Base-by-base conservation (phyloP, 2,888 invertebrate genomes). In the Hydrotaea diabolus region DNA sequence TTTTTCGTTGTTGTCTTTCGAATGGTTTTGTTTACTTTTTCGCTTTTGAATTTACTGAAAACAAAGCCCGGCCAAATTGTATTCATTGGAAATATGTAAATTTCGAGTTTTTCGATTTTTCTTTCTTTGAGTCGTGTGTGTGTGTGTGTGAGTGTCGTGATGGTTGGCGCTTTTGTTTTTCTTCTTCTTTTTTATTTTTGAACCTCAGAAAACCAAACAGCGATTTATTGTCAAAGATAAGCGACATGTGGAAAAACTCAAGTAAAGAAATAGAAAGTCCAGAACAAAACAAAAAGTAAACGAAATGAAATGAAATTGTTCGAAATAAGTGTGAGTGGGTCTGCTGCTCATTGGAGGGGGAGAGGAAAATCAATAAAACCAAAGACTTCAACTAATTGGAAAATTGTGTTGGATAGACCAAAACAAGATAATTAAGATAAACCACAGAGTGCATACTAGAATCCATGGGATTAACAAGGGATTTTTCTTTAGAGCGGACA, bases 321-420 rank as follows among this genome's bases (percentile, higher is more conserved):
- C 15, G 43, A 31, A 39, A 19, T 31, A 9, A 66, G 39, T 31
- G 13, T 0, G 36, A n/a, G n/a, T n/a, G n/a, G n/a, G n/a, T n/a
- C n/a, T n/a, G n/a, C n/a, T n/a, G n/a, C n/a, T n/a, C n/a, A n/a
- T n/a, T n/a, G n/a, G n/a, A 17, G 64, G 0, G 13, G 7, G 31
- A 17, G 64, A 0, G 9, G 19, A 21, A 43, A 66, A 66, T 66
- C 31, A 21, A 19, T 59, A 59, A 59, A 36, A 62, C 62, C 62
- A 62, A 62, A 31, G 66, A 66, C 31, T 66, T 66, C 31, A 71
- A 80, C 83, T 83, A 83, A 83, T 83, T 83, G 83, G 83, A 83
- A 83, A 83, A 83, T 74, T 83, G 69, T 77, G 77, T 83, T 66
- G 2, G 17, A n/a, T 19, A 9, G 17, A 31, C 36, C 36, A 36